Evolutionary conservation across 2,113 vertebrate species (phyloP), one percentile per base, ranked within the genome.

Genomic region (Herpailurus yagouaroundi): DNA sequence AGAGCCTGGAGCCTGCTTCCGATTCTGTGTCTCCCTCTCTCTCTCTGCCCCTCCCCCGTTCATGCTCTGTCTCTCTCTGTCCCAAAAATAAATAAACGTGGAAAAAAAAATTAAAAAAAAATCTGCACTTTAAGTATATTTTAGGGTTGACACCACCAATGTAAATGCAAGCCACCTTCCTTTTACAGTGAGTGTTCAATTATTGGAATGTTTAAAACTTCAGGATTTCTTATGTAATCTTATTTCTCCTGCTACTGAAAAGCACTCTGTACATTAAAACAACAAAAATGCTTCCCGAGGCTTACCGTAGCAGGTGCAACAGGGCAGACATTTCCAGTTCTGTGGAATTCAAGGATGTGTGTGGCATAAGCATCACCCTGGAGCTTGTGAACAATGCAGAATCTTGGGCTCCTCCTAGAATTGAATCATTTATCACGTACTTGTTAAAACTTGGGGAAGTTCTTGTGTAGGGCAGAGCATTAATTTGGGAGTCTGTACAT

Each of bases 361-460:
- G 13, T 0, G 0, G 57, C 60, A 1, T 52, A 3, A 5, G n/a
- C 27, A 1, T 36, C 23, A 4, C 76, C 19, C 4, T 25, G 18
- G 68, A 91, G 50, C 52, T 25, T 36, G 9, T 93, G n/a, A 19
- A 23, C 74, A 94, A 41, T 8, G 57, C 27, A 69, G 57, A 50
- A 25, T 91, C 68, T 80, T 33, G 16, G 38, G 31, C 81, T 83
- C 71, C 48, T 57, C 29, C 19, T 15, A 31, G 48, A 86, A 23
- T 19, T 23, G 33, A 25, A 5, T 87, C 13, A 14, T 74, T 57
- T 57, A 10, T 29, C 77, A 21, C 3, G 3, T 29, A 11, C 36
- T 1, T 7, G 7, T 31, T 88, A 11, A 48, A 69, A 69, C 81
- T 95, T 3, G 1, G 55, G 29, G 69, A 91, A 23, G 29, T 81